These are phyloP conservation scores for Pangasius mekongensis DNA, from an alignment of 2,797 vertebrate genomes.

Conservation along the genomic window DNA sequence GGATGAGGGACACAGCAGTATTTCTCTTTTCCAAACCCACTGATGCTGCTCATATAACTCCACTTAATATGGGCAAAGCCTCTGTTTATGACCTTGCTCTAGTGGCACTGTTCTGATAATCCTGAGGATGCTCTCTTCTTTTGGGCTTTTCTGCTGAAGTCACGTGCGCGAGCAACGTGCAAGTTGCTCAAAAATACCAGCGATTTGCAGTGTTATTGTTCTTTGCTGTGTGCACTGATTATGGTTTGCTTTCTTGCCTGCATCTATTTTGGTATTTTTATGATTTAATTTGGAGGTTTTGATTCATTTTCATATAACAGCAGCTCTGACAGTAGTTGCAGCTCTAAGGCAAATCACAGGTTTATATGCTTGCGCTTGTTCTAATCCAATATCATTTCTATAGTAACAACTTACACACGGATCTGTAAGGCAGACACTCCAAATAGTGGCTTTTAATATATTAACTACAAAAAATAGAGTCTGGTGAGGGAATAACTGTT, in stretches of 20 bases:
- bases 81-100: constrained; percentile 14
- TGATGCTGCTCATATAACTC: constrained; percentile 9
- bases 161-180: not conserved
- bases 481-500: not conserved
- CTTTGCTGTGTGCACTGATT: not conserved
- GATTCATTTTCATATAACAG: not conserved
- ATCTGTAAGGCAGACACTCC: not conserved
- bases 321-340: not conserved
- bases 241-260: not conserved
- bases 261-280: not conserved
- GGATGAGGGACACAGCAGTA: not conserved
- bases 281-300: not conserved
- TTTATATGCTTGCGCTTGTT: not conserved
- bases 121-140: not conserved
- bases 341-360: not conserved
- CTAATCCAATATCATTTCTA: not conserved
- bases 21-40: constrained; percentile 1
- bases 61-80: not conserved
- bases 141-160: not conserved
- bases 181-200: not conserved
- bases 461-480: not conserved
- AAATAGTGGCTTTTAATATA: not conserved
- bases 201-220: not conserved
- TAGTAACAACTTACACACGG: not conserved
- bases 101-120: not conserved